A percentile compares a stretch with the other conserved stretches of the same genome.
Conservation (phyloP, 2,888 invertebrate genomes). For the Hyposoter didymator region DNA sequence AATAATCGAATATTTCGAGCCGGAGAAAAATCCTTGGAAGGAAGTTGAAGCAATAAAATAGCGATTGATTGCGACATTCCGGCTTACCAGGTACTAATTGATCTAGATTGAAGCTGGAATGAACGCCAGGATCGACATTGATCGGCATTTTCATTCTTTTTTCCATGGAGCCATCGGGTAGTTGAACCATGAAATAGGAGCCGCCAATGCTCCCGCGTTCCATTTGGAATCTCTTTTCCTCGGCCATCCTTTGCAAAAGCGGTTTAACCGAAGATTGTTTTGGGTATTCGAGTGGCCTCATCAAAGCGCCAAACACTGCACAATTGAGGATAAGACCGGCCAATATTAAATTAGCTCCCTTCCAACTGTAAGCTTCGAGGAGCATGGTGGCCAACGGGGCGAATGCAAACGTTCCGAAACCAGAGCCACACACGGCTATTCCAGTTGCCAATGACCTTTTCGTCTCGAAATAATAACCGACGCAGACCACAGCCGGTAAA, state of each 20-base stretch:
- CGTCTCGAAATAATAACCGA: constrained; percentile 98
- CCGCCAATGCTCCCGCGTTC: constrained; percentile 95
- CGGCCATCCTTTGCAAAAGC: constrained; percentile 95
- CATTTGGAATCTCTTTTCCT: constrained; percentile 95
- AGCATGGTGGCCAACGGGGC: constrained; percentile 95
- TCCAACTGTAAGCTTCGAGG: constrained; percentile 93
- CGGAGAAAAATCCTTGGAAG: neutral
- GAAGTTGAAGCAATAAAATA: neutral
- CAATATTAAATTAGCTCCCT: constrained; percentile 94
- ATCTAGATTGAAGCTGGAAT: constrained; percentile 95
- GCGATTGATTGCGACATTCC: neutral
- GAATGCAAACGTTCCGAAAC: constrained; percentile 97
- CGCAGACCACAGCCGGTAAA: constrained; percentile 98
- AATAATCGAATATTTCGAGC: neutral
- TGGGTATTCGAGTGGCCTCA: constrained; percentile 92
- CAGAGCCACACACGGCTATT: constrained; percentile 98
- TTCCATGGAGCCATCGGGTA: constrained; percentile 96
- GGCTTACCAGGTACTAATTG: constrained; percentile 88
- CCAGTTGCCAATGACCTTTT: constrained; percentile 97
- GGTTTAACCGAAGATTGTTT: constrained; percentile 92
- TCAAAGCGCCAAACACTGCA: constrained; percentile 93
- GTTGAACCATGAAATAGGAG: constrained; percentile 94
- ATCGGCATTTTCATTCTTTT: constrained; percentile 95
- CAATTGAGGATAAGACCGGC: constrained; percentile 97
- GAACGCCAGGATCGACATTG: constrained; percentile 97